Evolutionary conservation across 2,888 invertebrate species (phyloP), one percentile per base, ranked within the genome.

Genomic region (Steinernema scapterisci): DNA sequence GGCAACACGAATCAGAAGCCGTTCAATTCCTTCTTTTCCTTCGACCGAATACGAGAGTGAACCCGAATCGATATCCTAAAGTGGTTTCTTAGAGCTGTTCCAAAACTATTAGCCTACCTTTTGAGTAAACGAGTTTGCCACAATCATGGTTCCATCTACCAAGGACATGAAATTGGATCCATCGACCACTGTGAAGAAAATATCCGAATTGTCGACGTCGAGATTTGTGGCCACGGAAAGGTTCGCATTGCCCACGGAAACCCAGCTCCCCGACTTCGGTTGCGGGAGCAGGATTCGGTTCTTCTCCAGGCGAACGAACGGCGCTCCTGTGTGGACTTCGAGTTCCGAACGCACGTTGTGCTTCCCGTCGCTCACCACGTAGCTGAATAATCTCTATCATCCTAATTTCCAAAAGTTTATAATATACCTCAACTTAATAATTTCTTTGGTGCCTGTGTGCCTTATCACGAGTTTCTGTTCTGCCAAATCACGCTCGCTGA

Each of bases 321-420:
- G 82, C 72, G 79, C 77, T 11, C 77, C 72, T 1, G 82, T 76
- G 7, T 78, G 70, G 7, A 84, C 76, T 6, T 76, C 75, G 52
- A 84, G 76, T 46, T 71, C 76, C 1, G 77, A 79, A 9, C 74
- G 52, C 13, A 83, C 82, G 0, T 70, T 76, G 71, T 84, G 81
- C 31, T 77, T 75, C 3, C 83, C 85, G 71, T 86, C 86, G 45
- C 77, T 80, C 3, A 85, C 86, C 2, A 81, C 77, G 73, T 85
- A 86, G 13, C 83, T 84, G 71, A 56, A 74, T 48, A 45, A 27
- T 44, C 51, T 13, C 72, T 23, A 11, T 74, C 74, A 11, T 74
- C 48, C 11, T 73, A 63, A 21, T 31, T 73, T 77, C 75, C 25
- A 80, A 31, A 31, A 73, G 70, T 72, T 78, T 52, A 16, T 13